These are phyloP conservation scores for Tetramorium simillimum DNA, from an alignment of 1,140 invertebrate species.

Conservation along the genomic window DNA sequence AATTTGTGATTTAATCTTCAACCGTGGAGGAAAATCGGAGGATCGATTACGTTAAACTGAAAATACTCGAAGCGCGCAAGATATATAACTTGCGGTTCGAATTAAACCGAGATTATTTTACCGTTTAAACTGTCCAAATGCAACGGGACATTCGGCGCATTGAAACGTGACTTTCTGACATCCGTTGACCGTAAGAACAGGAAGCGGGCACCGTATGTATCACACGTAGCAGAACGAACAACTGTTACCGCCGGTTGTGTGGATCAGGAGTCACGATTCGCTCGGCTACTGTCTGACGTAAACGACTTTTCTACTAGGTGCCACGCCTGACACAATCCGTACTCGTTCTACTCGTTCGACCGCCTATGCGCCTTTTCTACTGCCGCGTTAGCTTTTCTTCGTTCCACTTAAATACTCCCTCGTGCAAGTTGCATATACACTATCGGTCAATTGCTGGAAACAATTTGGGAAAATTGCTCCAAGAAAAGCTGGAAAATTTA, in stretches of 20 bases:
- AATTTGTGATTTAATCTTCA: not conserved
- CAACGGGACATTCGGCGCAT: constrained; percentile 18
- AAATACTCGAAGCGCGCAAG: not conserved
- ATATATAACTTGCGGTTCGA: not conserved
- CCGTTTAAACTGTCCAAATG: not conserved
- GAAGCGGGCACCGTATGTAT: constrained; percentile 20
- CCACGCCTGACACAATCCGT: constrained; percentile 4
- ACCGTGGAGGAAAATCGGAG: not conserved
- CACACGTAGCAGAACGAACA: constrained; percentile 44
- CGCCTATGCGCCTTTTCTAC: constrained; percentile 18
- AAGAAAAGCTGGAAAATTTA: too few relatives aligned
- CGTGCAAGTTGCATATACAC: not conserved
- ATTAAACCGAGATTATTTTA: not conserved
- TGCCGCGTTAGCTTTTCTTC: constrained; percentile 2
- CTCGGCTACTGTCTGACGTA: not conserved
- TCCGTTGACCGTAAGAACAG: not conserved
- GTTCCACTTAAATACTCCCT: not conserved
- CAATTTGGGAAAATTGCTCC: too few relatives aligned
- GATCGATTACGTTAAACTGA: not conserved
- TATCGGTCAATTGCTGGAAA: too few relatives aligned
- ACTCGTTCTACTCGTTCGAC: constrained; percentile 31
- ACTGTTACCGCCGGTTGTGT: constrained; percentile 40
- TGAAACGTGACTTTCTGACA: constrained; percentile 30
- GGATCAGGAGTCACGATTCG: constrained; percentile 31
- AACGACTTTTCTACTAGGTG: constrained; percentile 35